A percentile compares a stretch with the other conserved stretches of the same genome.
phyloP scores from a whole-genome alignment of 2,797 vertebrate species.

The Pangasius macronema region DNA sequence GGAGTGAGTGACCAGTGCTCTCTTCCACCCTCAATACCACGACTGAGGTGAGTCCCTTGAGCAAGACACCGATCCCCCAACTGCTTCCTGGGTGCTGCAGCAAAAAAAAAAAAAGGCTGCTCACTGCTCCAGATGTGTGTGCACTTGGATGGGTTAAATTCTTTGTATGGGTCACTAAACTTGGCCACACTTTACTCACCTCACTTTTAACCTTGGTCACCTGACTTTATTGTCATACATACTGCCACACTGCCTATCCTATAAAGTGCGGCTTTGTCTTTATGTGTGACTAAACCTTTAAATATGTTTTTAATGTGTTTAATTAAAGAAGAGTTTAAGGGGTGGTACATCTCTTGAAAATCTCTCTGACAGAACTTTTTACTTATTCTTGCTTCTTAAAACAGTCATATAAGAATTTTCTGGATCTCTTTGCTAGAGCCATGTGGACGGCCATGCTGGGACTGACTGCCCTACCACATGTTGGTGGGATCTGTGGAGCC shows the following conservation, averaged over 20 bases:
- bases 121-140: too few relatives aligned
- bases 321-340: neutral
- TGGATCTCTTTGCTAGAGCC: constrained; percentile 38
- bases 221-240: neutral
- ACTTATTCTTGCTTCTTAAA: neutral
- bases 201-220: too few relatives aligned
- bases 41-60: too few relatives aligned
- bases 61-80: too few relatives aligned
- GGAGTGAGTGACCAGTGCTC: too few relatives aligned
- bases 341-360: neutral
- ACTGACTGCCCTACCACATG: constrained; percentile 74
- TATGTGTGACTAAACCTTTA: too few relatives aligned
- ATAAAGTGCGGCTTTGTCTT: neutral
- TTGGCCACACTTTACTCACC: too few relatives aligned
- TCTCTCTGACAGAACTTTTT: neutral
- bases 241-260: neutral
- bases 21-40: too few relatives aligned
- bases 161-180: too few relatives aligned
- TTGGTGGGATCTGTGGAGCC: constrained; percentile 73
- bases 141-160: too few relatives aligned
- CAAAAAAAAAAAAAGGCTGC: too few relatives aligned
- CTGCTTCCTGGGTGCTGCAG: too few relatives aligned
- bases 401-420: neutral
- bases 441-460: constrained; percentile 75
- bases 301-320: neutral